Evolutionary conservation across 2,888 invertebrate species (phyloP), one percentile per base, ranked within the genome.

Genomic region (Eubasilissa splendida): DNA sequence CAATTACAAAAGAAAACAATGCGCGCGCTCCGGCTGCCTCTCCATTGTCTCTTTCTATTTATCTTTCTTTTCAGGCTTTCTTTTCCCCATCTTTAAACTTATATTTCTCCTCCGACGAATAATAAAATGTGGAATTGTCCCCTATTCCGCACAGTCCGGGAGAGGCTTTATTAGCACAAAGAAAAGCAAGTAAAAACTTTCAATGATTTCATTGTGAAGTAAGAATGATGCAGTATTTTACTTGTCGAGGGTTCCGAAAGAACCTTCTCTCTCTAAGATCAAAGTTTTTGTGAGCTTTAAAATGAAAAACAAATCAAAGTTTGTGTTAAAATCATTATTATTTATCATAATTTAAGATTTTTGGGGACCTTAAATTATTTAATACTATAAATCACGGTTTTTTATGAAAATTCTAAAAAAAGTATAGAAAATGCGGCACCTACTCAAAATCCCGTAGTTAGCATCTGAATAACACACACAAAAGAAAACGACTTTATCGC

Each of bases 1-100:
- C 83, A 83, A 83, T 82, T 83, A 83, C 83, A 83, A 83, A 83
- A 83, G 83, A 83, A 83, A 83, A 81, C 81, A 83, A 81, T 83
- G 81, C 83, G 75, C 81, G 77, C 76, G 76, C 76, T 73, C 63
- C 73, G 50, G 71, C 60, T 60, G 59, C 54, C 60, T 75, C 60
- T 59, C 74, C 77, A 75, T 76, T 81, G 74, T 81, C 77, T 81
- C 80, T 80, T 71, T 73, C 71, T 79, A 74, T 74, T 75, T 79
- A 79, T 79, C 75, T 79, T 79, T 79, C 74, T 74, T 75, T 58
- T 74, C 80, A 65, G 63, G 33, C 63, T 78, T 71, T 78, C 73
- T 73, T 78, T 63, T 50, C 66, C 74, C 75, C 74, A 54, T 70
- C 66, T 79, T 75, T 79, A 73, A 79, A 79, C 79, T 79, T 75